Base-by-base conservation (phyloP, 2,113 vertebrate species). In the Platanista minor region DNA sequence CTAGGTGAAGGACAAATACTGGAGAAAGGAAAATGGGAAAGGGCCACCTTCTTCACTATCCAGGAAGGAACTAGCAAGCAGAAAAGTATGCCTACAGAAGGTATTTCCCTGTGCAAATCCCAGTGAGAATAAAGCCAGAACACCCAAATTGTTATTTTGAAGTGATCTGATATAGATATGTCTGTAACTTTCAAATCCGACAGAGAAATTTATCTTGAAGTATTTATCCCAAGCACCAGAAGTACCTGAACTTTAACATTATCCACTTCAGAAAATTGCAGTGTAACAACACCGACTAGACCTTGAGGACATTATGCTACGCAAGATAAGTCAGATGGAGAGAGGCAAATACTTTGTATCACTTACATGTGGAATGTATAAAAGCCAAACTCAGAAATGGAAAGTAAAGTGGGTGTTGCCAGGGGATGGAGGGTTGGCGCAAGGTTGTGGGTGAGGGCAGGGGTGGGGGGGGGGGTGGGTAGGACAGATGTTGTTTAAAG, bases 221-320 rank as follows among this genome's bases (percentile, higher is more conserved):
- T 74, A 54, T 36, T 82, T 96, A 84, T 62, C 54, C n/a, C 86
- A 90, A 87, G 61, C 8, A n/a, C 49, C 67, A 80, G 49, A 59
- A 82, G 20, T 78, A 67, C 86, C 94, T 84, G 90, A 13, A 85
- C 43, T 71, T 78, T 80, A 89, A 67, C 43, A 59, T 85, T 54
- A 80, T 85, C 90, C 39, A n/a, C 52, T 95, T 92, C 64, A 90
- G 87, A 84, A 84, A 94, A 84, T 36, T 80, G 74, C 39, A 67
- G 39, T 67, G 25, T n/a, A 7, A 92, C 54, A 59, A 36, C 39
- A 59, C 11, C 8, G 20, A 49, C 57, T 59, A 54, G 49, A 69
- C 52, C 31, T 61, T 69, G 39, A 78, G 31, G 52, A 59, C 36
- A 59, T 80, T 59, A 69, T 13, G 31, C 31, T 59, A 93, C 69